Evolutionary conservation across 2,888 invertebrate genomes (phyloP).

Genomic region (Agapostemon virescens): DNA sequence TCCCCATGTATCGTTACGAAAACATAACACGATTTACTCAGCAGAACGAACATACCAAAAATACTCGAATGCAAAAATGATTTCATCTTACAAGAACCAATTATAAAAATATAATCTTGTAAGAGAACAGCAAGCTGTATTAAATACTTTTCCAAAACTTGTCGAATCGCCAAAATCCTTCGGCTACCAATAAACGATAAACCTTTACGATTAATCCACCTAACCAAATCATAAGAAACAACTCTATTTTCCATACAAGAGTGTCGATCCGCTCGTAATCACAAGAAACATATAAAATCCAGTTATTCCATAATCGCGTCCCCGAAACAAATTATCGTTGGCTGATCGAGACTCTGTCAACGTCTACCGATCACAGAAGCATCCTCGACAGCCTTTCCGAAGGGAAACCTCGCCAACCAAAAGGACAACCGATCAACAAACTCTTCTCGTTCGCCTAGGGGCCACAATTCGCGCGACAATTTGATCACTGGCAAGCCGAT

Average conservation of each 20-base stretch:
- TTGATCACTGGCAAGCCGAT: neutral
- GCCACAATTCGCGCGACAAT: neutral
- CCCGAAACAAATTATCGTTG: neutral
- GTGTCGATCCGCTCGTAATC: neutral
- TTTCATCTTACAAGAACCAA: too few relatives aligned
- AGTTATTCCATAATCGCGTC: neutral
- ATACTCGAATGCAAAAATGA: too few relatives aligned
- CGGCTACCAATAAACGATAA: too few relatives aligned
- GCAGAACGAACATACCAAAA: too few relatives aligned
- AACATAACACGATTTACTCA: too few relatives aligned
- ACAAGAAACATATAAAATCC: neutral
- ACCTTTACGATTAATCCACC: too few relatives aligned
- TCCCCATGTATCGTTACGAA: too few relatives aligned
- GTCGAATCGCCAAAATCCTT: neutral
- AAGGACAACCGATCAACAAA: neutral
- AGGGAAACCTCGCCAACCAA: neutral
- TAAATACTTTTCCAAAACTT: neutral
- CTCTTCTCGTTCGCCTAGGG: neutral
- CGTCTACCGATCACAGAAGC: neutral
- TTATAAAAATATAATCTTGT: too few relatives aligned
- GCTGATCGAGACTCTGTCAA: neutral
- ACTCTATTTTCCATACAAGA: neutral
- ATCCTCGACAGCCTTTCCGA: neutral
- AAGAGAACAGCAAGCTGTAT: neutral
- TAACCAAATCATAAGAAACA: neutral